These are phyloP conservation scores for Xyliphius kryptos DNA, from an alignment of 2,113 vertebrate species.

Conservation along the genomic window DNA sequence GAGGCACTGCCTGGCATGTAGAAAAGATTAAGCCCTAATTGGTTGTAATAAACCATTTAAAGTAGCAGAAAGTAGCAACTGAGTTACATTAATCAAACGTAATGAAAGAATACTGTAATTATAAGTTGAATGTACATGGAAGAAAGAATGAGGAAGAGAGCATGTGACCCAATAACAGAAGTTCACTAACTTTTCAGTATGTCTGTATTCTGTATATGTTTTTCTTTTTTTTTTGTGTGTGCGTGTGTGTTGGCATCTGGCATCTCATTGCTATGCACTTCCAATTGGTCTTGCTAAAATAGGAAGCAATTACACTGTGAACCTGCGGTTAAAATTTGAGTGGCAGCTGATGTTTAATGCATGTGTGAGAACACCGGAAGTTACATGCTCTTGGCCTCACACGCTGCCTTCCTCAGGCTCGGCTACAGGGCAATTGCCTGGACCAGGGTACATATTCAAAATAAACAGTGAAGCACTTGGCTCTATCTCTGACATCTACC, in stretches of 20 bases:
- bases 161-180: not conserved
- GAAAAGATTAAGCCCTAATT: too few species aligned
- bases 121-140: constrained; percentile 22
- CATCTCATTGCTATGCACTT: constrained; percentile 42
- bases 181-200: constrained; percentile 1
- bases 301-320: constrained; percentile 43
- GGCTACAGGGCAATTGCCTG: constrained; percentile 33
- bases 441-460: too few species aligned
- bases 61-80: constrained; percentile 17
- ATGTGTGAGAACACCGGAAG: constrained; percentile 31
- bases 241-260: constrained; percentile 25
- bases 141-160: not conserved
- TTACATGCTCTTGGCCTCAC: constrained; percentile 18
- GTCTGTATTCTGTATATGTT: too few species aligned
- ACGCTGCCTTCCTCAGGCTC: constrained; percentile 25
- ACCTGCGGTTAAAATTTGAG: constrained; percentile 47
- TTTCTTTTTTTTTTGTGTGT: too few species aligned
- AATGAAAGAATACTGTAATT: constrained; percentile 39
- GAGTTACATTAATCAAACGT: constrained; percentile 40
- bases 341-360: constrained; percentile 46
- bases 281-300: constrained; percentile 38
- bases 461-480: too few species aligned
- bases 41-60: constrained; percentile 27
- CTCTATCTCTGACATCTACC: too few species aligned
- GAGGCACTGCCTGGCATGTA: too few species aligned